These are phyloP conservation scores for Piprites chloris DNA, from an alignment of 2,113 vertebrate genomes.

Conservation along the genomic window DNA sequence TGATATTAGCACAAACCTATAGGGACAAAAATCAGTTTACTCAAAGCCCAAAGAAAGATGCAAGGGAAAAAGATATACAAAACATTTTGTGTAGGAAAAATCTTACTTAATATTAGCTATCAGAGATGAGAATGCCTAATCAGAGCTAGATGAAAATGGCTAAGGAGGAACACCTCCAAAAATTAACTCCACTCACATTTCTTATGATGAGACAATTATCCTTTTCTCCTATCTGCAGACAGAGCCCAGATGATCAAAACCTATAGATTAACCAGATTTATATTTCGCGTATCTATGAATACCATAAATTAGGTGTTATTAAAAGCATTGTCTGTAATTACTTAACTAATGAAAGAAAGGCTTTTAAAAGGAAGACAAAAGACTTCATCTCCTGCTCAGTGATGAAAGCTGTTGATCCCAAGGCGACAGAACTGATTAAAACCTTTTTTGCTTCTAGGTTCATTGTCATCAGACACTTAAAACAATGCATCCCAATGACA, in stretches of 20 bases:
- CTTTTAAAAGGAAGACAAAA: not conserved
- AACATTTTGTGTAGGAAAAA: not conserved
- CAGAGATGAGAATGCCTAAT: not conserved
- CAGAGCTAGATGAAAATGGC: not conserved
- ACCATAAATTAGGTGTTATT: not conserved
- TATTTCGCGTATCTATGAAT: not conserved
- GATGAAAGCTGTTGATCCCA: not conserved
- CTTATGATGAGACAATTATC: not conserved
- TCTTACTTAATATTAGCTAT: not conserved
- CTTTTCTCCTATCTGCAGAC: not conserved
- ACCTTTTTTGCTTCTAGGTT: not conserved
- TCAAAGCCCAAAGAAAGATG: not conserved
- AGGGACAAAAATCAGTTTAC: not conserved
- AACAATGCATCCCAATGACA: not conserved
- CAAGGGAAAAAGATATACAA: not conserved
- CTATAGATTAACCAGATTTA: not conserved
- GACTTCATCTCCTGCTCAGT: not conserved
- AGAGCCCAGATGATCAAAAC: not conserved
- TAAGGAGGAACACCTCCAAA: not conserved
- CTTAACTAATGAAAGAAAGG: not conserved
- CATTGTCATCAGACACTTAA: not conserved
- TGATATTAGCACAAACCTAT: not conserved
- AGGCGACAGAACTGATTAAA: not conserved
- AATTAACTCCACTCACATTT: not conserved
- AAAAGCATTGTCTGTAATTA: not conserved